Evolutionary conservation across 2,113 vertebrate genomes (phyloP).

Genomic region (Diadophis punctatus): DNA sequence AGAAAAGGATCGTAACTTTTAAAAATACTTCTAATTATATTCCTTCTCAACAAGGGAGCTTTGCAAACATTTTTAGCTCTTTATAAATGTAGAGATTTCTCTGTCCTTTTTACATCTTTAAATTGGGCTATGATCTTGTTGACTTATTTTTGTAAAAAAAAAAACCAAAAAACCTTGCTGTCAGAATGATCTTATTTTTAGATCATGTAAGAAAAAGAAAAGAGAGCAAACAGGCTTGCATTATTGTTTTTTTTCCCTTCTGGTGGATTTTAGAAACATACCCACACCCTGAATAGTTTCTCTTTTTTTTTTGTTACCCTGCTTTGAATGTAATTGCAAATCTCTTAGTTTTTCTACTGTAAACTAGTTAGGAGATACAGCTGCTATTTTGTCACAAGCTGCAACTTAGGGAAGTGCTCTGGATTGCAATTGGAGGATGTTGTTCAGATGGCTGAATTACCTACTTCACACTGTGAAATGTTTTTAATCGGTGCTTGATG

Average conservation of each 20-base stretch:
- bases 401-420: not conserved
- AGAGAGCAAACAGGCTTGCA: not conserved
- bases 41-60: slow-evolving; percentile 66
- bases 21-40: slow-evolving; percentile 76
- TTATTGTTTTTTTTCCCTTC: not conserved
- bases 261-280: not conserved
- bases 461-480: not conserved
- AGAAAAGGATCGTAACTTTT: slow-evolving; percentile 67
- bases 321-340: not conserved
- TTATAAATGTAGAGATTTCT: slow-evolving; percentile 63
- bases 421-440: no score
- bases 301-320: no score
- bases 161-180: not conserved
- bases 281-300: not conserved
- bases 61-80: slow-evolving; percentile 70
- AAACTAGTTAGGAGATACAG: not conserved
- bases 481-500: not conserved
- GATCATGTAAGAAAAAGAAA: slow-evolving; percentile 2
- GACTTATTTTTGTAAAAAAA: slow-evolving; percentile 56
- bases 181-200: slow-evolving; percentile 67
- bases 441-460: not conserved
- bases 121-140: slow-evolving; percentile 70
- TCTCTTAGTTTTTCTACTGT: not conserved
- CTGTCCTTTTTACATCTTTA: slow-evolving; percentile 56
- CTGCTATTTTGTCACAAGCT: not conserved